Base-by-base conservation (phyloP, 53 echinoderm and acorn worm species). In the Arbacia lixula region DNA sequence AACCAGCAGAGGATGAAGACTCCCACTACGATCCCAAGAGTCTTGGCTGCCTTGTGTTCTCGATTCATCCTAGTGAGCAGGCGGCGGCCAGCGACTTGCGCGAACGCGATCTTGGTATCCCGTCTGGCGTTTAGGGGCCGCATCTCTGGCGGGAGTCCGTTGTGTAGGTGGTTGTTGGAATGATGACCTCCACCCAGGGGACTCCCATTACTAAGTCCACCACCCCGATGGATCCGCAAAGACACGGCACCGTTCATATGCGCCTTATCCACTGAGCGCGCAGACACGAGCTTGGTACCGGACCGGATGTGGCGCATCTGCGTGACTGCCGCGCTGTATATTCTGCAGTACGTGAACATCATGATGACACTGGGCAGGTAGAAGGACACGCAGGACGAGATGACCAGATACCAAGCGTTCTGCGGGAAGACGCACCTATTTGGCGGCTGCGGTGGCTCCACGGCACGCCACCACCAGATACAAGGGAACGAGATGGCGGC, bases 1-100 rank as follows among this genome's bases (percentile, higher is more conserved):
- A 94, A 73, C 94, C 94, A 94, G 39, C 94, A 94, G 36, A 89
- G 76, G 39, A 94, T 91, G 53, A 94, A 94, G 12, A 94, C 91
- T 53, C 91, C 94, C 68, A 94, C 90, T 1, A 94, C 94, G 22
- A 94, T 94, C 35, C 94, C 93, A 6, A 93, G 85, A 36, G 90
- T 90, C 51, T 91, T 85, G 17, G 94, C 91, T 2, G 94, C 94
- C 68, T 94, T 94, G 51, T 91, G 91, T 61, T 94, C 94, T 46
- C 78, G 82, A 36, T 86, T 89, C 89, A 94, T 87, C 5, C 90
- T 71, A 2, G 87, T 71, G 11, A 90, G 81, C 2, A 90, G 58
- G 2, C 79, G 76, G 3, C 85, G 53, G 19, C 80, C 90, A 9
- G 84, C 84, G 27, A 53, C 55, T 37, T 84, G 84, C 17, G 82